A percentile compares a stretch with the other conserved stretches of the same genome.
These are phyloP conservation scores for Idaea aversata DNA, from an alignment of 2,888 invertebrate species.

Conservation along the genomic window DNA sequence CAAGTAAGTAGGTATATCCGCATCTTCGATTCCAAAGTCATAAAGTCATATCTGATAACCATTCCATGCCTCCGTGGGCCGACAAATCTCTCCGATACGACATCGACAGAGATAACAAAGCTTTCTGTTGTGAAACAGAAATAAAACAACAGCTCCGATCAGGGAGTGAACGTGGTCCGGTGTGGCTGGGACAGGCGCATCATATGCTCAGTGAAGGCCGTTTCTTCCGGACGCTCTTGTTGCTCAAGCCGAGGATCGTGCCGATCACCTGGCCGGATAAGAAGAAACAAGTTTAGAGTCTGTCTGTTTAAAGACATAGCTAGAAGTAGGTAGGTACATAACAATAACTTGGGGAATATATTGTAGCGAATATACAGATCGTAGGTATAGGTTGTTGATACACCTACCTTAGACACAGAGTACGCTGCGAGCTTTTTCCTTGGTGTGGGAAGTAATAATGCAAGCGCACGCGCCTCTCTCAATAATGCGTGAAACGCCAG, in stretches of 20 bases:
- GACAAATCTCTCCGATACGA: constrained; percentile 48
- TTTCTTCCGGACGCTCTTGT: constrained; percentile 88
- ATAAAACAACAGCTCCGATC: constrained; percentile 66
- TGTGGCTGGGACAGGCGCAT: constrained; percentile 42
- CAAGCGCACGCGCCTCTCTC: constrained; percentile 88
- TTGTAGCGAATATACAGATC: no score
- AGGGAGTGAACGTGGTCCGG: constrained; percentile 63
- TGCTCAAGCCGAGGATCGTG: constrained; percentile 88
- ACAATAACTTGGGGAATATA: no score
- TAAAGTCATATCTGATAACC: constrained; percentile 38
- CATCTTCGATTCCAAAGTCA: constrained; percentile 31
- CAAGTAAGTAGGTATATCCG: constrained; percentile 20
- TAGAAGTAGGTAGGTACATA: neutral
- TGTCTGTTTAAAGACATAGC: neutral
- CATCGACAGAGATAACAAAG: constrained; percentile 52
- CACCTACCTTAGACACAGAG: constrained; percentile 85
- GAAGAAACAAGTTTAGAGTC: neutral
- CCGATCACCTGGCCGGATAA: constrained; percentile 80
- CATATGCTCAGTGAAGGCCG: constrained; percentile 89
- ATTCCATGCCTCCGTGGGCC: constrained; percentile 37
- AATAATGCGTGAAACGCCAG: constrained; percentile 88
- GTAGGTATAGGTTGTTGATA: no score
- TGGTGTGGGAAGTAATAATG: constrained; percentile 84
- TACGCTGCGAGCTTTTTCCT: constrained; percentile 87
- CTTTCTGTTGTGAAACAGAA: constrained; percentile 55